Evolutionary conservation across 2,797 vertebrate species (phyloP).

Genomic region (Oreonectes daqikongensis): DNA sequence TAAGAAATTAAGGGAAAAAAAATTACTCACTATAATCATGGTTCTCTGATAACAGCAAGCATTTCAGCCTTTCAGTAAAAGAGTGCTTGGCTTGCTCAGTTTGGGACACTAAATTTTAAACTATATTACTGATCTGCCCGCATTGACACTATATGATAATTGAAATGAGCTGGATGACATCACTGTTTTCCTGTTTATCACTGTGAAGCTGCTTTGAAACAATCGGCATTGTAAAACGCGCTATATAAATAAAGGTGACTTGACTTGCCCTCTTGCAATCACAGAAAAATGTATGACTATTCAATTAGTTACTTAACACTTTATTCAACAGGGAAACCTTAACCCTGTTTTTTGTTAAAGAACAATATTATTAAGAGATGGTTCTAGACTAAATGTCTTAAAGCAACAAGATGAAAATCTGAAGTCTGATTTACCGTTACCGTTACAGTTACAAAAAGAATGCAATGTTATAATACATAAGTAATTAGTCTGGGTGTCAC

Average conservation of each 20-base stretch:
- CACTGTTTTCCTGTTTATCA: too few species aligned
- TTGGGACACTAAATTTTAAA: too few species aligned
- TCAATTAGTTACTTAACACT: not conserved
- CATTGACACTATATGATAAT: too few species aligned
- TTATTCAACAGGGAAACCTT: not conserved
- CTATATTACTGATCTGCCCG: too few species aligned
- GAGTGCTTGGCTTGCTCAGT: not conserved
- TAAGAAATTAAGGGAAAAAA: not conserved
- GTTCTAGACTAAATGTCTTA: slow-evolving; percentile 4
- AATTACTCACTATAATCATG: slow-evolving; percentile 8
- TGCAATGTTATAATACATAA: not conserved
- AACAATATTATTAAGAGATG: not conserved
- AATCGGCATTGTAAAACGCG: too few species aligned
- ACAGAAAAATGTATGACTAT: not conserved
- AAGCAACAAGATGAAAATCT: not conserved
- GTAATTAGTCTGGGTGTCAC: not conserved
- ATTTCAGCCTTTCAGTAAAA: slow-evolving; percentile 10
- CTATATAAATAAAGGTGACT: too few species aligned
- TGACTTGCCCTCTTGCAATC: not conserved
- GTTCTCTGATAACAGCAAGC: not conserved
- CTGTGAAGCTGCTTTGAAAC: too few species aligned
- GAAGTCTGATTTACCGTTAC: not conserved
- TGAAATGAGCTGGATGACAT: too few species aligned
- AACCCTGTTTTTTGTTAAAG: not conserved
- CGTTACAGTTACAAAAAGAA: slow-evolving; percentile 4